phyloP scores from a whole-genome alignment of 2,113 vertebrate species.

The Fulica atra region DNA sequence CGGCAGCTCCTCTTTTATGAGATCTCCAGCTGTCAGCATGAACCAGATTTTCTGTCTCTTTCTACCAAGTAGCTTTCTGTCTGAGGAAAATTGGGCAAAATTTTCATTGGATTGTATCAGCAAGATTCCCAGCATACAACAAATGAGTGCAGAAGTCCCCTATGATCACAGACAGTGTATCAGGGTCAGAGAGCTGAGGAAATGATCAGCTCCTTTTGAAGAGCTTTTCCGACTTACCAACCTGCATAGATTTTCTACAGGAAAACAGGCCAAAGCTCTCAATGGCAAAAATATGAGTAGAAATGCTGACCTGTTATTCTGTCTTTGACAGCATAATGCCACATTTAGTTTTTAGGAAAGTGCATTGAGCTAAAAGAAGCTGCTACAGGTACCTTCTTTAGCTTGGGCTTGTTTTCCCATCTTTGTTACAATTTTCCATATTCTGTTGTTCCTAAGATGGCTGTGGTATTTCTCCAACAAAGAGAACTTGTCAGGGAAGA shows the following conservation, averaged over 20 bases:
- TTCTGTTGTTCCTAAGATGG: background rate
- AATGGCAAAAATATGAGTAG: background rate
- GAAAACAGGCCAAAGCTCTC: slow-evolving; percentile 6
- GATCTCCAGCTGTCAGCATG: background rate
- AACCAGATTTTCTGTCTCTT: background rate
- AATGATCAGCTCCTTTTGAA: background rate
- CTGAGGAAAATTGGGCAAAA: background rate
- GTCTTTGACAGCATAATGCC: background rate
- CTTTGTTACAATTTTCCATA: background rate
- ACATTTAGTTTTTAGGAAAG: background rate
- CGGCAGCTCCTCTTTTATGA: background rate
- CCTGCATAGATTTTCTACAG: background rate
- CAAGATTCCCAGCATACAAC: background rate
- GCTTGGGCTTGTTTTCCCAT: background rate
- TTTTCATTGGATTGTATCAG: background rate
- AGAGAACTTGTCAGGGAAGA: background rate
- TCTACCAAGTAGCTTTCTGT: background rate
- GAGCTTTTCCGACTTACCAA: background rate
- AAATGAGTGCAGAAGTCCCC: background rate
- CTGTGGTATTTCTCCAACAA: background rate
- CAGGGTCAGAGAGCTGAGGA: background rate
- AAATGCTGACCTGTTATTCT: background rate
- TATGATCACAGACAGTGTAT: background rate
- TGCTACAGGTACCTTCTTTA: background rate
- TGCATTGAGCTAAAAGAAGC: background rate